Evolutionary conservation across 2,888 invertebrate species (phyloP).

Genomic region (Athrips mouffetella): DNA sequence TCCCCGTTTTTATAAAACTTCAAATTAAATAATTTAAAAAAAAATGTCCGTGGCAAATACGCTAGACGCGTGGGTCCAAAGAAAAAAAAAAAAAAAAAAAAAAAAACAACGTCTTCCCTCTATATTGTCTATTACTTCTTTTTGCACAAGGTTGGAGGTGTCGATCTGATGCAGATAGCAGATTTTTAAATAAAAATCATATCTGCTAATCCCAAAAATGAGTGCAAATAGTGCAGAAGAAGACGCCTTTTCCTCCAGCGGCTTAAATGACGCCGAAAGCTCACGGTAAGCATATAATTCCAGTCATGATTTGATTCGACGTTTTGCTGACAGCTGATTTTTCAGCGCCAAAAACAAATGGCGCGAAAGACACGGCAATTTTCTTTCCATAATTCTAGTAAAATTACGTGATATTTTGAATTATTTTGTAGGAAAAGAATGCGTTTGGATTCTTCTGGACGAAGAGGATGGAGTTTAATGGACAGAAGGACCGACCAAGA

Average conservation of each 20-base stretch:
- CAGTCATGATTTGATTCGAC: slow-evolving; percentile 25
- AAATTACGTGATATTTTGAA: slow-evolving; percentile 24
- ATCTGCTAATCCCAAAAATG: slow-evolving; percentile 38
- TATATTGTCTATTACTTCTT: slow-evolving; percentile 23
- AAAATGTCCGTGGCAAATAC: too few species aligned
- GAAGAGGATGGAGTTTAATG: slow-evolving; percentile 70
- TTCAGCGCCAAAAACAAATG: slow-evolving; percentile 68
- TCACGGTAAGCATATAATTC: slow-evolving; percentile 51
- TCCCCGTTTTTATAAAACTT: too few species aligned
- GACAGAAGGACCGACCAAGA: slow-evolving; percentile 65
- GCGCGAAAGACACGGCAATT: slow-evolving; percentile 47
- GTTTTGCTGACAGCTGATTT: slow-evolving; percentile 68
- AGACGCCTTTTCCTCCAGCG: slow-evolving; percentile 36
- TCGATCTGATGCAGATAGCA: slow-evolving; percentile 23
- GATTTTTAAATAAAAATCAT: slow-evolving; percentile 19
- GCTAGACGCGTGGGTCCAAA: too few species aligned
- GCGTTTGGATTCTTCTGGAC: slow-evolving; percentile 47
- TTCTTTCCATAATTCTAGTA: slow-evolving; percentile 18
- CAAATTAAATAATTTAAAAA: too few species aligned
- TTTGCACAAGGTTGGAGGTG: slow-evolving; percentile 26
- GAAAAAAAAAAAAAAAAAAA: too few species aligned
- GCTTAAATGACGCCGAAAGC: slow-evolving; percentile 46
- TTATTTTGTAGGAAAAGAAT: slow-evolving; percentile 56
- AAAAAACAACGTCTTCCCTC: slow-evolving; percentile 10
- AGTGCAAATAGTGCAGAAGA: slow-evolving; percentile 45